Base-by-base conservation (phyloP, 2,888 invertebrate genomes). In the Athripsodes cinereus region DNA sequence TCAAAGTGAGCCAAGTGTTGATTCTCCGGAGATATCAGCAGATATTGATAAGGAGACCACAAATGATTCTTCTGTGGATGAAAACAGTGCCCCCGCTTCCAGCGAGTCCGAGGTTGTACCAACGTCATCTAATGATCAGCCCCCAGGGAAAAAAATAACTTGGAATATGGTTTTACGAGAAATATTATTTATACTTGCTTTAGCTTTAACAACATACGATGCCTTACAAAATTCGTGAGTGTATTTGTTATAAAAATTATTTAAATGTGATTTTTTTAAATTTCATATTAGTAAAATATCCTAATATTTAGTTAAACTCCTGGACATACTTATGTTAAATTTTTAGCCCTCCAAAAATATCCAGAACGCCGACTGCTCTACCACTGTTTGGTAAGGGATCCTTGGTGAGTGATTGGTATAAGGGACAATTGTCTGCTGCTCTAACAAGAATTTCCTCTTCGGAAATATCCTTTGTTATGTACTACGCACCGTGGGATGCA, bases 401-500 rank as follows among this genome's bases (percentile, higher is more conserved):
- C 0, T 66, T 83, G 35, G 85, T 93, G 1, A 77, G 81, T 53
- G 93, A 94, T 72, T 91, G 86, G 79, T 90, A 88, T 65, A 79
- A 80, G 66, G 93, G 93, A 1, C 84, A 91, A 66, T 74, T 93
- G 49, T 79, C 79, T 51, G 78, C 79, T 64, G 85, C 89, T 22
- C 75, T 85, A 13, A 74, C 81, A 13, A 71, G 81, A 59, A 80
- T 88, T 0, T 76, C 82, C 3, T 70, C 78, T 34, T 83, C 85
- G 2, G 94, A 94, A 71, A 74, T 93, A 3, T 85, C 92, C 35
- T 86, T 96, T 73, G 83, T 95, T 21, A 92, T 95, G 87, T 95
- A 92, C 71, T 96, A 96, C 76, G 95, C 95, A 8, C 93, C 96
- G 0, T 96, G 96, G 96, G 92, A 93, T 78, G 89, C 92, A 0